Conservation (phyloP, 1,140 invertebrate species). For the Drosophila trapezifrons region DNA sequence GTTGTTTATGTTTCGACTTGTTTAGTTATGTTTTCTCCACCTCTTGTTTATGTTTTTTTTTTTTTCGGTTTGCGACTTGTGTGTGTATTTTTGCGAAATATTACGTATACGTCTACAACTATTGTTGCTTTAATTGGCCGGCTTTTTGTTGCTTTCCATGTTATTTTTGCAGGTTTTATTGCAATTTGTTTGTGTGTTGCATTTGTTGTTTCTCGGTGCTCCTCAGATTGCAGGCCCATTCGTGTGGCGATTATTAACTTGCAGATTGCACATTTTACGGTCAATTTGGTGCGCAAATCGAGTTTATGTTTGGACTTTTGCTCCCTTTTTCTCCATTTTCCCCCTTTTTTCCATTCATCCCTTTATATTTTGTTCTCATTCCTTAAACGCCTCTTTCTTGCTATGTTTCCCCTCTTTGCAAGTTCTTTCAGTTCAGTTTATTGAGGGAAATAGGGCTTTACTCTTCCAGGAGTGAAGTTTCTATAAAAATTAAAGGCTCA, state of each 20-base stretch:
- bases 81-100: constrained; percentile 25
- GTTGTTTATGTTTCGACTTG: constrained; percentile 46
- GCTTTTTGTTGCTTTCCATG: constrained; percentile 33
- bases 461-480: background rate
- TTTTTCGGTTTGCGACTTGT: background rate
- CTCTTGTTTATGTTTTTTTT: background rate
- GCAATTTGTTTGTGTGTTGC: constrained; percentile 7
- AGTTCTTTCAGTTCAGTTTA: constrained; percentile 11
- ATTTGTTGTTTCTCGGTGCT: background rate
- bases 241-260: constrained; percentile 52
- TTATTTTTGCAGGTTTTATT: constrained; percentile 33
- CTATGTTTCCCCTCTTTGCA: constrained; percentile 10
- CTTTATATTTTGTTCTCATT: constrained; percentile 2
- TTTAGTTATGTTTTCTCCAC: constrained; percentile 42
- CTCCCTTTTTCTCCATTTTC: background rate
- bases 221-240: constrained; percentile 29
- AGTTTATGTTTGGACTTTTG: constrained; percentile 34
- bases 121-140: constrained; percentile 46
- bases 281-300: constrained; percentile 47
- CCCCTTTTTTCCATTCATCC: background rate
- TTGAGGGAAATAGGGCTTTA: background rate
- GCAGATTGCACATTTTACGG: constrained; percentile 55
- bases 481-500: background rate
- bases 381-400: background rate
- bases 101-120: constrained; percentile 39